Evolutionary conservation across 2,888 invertebrate genomes (phyloP).

Genomic region (Lagria hirta): DNA sequence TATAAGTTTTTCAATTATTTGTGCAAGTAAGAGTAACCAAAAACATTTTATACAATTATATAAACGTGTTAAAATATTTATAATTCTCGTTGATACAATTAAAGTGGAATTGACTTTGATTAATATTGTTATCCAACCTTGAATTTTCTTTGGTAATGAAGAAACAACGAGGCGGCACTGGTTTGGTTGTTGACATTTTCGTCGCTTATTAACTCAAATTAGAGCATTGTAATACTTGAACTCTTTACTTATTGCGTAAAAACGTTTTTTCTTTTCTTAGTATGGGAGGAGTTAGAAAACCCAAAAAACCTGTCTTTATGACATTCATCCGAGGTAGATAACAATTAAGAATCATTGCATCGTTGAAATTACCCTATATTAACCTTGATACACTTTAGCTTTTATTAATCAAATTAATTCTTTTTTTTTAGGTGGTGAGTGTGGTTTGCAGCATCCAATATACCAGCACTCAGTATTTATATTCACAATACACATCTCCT

Average conservation of each 20-base stretch:
- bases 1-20: neutral
- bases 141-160: conserved; percentile 23
- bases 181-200: conserved; percentile 27
- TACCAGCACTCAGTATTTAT: conserved; percentile 16
- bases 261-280: conserved; percentile 6
- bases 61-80: conserved; percentile 10
- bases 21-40: neutral
- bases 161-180: conserved; percentile 18
- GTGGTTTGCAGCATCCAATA: conserved; percentile 17
- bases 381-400: conserved; percentile 18
- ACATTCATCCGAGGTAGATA: conserved; percentile 1
- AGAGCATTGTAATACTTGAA: conserved; percentile 15
- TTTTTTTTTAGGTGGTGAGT: conserved; percentile 23
- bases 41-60: neutral
- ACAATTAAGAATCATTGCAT: conserved; percentile 4
- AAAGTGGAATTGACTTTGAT: conserved; percentile 16
- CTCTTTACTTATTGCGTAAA: conserved; percentile 17
- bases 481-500: conserved; percentile 21
- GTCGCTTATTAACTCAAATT: conserved; percentile 21
- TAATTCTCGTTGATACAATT: too few species aligned
- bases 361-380: conserved; percentile 1
- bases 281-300: conserved; percentile 1
- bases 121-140: conserved; percentile 20
- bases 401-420: conserved; percentile 5
- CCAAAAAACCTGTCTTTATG: conserved; percentile 6